Conservation (phyloP, 2,113 vertebrate species). For the Rhegmatorhina hoffmannsi region DNA sequence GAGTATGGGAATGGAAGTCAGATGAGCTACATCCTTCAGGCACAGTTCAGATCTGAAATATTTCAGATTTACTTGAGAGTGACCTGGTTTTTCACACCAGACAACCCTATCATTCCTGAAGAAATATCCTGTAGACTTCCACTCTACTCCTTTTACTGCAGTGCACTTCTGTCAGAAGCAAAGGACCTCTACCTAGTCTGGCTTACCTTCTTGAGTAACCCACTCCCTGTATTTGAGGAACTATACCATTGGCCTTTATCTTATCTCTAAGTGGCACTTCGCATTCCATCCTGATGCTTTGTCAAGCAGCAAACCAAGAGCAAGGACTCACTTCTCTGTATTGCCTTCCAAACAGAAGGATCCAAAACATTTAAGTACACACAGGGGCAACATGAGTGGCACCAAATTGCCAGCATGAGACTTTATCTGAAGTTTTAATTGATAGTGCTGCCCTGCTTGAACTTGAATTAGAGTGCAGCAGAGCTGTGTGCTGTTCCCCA, state of each 20-base stretch:
- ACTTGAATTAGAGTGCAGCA: background rate
- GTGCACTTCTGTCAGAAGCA: background rate
- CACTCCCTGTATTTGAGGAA: background rate
- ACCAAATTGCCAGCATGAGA: background rate
- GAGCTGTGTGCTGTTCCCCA: background rate
- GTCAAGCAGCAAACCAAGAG: background rate
- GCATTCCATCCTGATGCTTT: conserved; percentile 22
- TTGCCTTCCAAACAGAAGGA: background rate
- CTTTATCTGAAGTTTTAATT: background rate
- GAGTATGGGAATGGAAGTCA: background rate
- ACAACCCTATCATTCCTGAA: background rate
- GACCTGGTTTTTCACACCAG: background rate
- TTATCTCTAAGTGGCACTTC: conserved; percentile 38
- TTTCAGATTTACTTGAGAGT: background rate
- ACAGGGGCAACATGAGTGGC: background rate
- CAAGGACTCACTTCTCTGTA: background rate
- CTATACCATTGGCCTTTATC: background rate
- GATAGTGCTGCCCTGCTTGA: background rate
- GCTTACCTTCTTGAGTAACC: background rate
- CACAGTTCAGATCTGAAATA: background rate
- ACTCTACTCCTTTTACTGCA: background rate
- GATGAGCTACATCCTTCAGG: background rate
- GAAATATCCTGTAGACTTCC: background rate
- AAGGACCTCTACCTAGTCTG: background rate
- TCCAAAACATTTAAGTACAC: background rate